A percentile compares a stretch with the other conserved stretches of the same genome.
Evolutionary conservation across 2,113 vertebrate species (phyloP).

Genomic region (Asarcornis scutulata): DNA sequence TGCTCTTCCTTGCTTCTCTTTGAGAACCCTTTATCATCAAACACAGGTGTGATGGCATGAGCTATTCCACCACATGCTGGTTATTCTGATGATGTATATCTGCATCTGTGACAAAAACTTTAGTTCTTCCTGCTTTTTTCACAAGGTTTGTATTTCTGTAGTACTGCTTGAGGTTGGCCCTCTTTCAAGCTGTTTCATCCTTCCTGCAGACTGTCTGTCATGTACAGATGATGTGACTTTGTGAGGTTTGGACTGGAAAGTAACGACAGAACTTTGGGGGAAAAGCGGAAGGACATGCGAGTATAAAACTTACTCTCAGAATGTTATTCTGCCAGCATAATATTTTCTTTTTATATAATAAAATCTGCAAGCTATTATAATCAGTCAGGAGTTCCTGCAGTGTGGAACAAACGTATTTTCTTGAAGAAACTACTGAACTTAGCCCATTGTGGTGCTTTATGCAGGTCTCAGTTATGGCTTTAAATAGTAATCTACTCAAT

Average conservation of each 20-base stretch:
- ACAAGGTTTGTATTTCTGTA: not conserved
- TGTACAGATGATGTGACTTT: not conserved
- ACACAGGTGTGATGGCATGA: rapidly evolving
- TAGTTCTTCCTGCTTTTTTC: not conserved
- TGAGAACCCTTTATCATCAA: not conserved
- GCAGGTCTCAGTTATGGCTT: not conserved
- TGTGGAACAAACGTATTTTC: not conserved
- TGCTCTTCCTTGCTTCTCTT: not conserved
- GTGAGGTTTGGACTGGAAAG: not conserved
- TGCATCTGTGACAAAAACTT: not conserved
- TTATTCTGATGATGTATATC: not conserved
- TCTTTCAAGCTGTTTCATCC: rapidly evolving
- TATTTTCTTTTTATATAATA: not conserved
- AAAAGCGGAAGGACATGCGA: not conserved
- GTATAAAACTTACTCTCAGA: not conserved
- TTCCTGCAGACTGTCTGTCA: not conserved
- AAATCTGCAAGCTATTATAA: not conserved
- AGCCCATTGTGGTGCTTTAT: not conserved
- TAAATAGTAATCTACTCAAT: not conserved
- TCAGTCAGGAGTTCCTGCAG: not conserved
- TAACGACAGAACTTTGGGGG: not conserved
- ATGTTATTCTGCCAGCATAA: not conserved
- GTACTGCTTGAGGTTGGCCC: not conserved
- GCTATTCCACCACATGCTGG: not conserved
- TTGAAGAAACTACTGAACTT: not conserved